Percentiles rank a stretch among this genome's conserved stretches.
phyloP scores from a whole-genome alignment of 2,797 vertebrate genomes.

The Pangasius mekongensis region DNA sequence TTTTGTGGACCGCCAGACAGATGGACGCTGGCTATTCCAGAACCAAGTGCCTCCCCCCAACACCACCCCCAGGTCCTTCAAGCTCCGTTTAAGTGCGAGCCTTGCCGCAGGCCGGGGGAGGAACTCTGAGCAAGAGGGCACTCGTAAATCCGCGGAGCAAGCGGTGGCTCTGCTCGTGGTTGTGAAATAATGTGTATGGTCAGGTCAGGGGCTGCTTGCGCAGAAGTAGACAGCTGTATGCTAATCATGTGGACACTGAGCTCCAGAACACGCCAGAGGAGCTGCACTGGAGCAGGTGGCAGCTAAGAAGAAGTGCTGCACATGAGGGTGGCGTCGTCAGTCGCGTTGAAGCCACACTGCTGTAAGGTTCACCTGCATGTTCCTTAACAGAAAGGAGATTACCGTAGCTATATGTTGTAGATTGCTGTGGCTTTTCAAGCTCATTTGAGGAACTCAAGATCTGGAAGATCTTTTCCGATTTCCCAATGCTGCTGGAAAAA shows the following conservation, averaged over 20 bases:
- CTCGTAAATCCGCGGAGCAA: conserved; percentile 61
- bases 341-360: background rate
- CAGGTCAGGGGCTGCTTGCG: conserved; percentile 56
- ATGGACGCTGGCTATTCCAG: conserved; percentile 70
- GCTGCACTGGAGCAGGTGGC: conserved; percentile 61
- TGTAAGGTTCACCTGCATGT: conserved; percentile 6
- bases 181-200: conserved; percentile 61
- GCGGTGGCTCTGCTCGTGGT: conserved; percentile 35
- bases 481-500: conserved; percentile 68
- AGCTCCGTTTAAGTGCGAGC: conserved; percentile 25
- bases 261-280: conserved; percentile 56
- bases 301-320: conserved; percentile 32
- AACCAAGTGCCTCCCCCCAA: conserved; percentile 23
- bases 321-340: conserved; percentile 36
- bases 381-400: conserved; percentile 28
- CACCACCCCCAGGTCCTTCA: background rate
- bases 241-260: conserved; percentile 71
- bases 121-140: conserved; percentile 34
- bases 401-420: background rate
- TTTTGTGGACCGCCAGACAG: conserved; percentile 66
- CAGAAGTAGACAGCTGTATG: conserved; percentile 82
- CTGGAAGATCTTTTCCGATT: background rate
- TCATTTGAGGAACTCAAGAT: background rate
- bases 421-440: background rate
- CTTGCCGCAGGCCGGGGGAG: conserved; percentile 44